Evolutionary conservation across 2,797 vertebrate species (phyloP), one percentile per base, ranked within the genome.

Genomic region (Fistularia tabacaria): DNA sequence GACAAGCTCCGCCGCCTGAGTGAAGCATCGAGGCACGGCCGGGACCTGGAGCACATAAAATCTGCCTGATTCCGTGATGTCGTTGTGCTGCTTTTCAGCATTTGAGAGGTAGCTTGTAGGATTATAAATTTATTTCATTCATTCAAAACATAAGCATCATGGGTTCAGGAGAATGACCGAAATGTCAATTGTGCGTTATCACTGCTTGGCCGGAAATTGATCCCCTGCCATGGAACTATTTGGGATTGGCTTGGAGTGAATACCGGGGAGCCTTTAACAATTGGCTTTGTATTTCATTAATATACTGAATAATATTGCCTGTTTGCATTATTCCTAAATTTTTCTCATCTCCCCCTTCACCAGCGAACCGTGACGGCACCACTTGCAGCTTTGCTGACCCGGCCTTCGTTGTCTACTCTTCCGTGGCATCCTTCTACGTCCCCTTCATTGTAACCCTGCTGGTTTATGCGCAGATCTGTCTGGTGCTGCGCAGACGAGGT

Each of bases 381-480:
- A 86, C 84, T 0, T 92, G 91, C 73, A 90, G 85, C 75, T 91
- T 92, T 42, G 88, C 89, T 0, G 89, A 92, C 70, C 91, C 91
- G 0, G 88, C 90, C 57, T 92, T 92, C 1, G 90, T 92, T 38
- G 85, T 92, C 10, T 92, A 92, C 76, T 92, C 91, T 0, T 92
- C 91, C 0, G 90, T 92, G 44, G 90, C 89, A n/a, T 92, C 91
- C 46, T 92, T 92, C 80, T 92, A 92, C 40, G 89, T 92, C 3
- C 90, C 91, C 50, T 92, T 92, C 82, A 90, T 92, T 9, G 88
- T 92, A 1, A 92, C 90, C 0, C 39, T 92, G 77, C 74, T 92
- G 76, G 90, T 92, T 48, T 92, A 92, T 6, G 88, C 76, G 1
- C 91, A 92, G 87, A 92, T 92, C 88, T 92, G 90, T 7, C 71